These are phyloP conservation scores for Poeciliopsis presidionis DNA, from an alignment of 2,797 vertebrate genomes.

Conservation along the genomic window DNA sequence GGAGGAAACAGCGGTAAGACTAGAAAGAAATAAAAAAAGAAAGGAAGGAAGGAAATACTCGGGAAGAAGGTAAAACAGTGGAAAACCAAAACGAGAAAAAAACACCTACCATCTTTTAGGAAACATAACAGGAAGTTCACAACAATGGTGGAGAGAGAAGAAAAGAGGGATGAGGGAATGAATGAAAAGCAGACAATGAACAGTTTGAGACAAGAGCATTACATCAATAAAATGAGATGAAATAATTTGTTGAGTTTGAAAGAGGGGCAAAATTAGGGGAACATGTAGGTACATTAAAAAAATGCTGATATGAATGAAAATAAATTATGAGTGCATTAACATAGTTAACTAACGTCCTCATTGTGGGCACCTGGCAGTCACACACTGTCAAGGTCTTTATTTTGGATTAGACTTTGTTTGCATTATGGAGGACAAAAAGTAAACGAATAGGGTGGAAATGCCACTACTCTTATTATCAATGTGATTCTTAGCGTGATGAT, in stretches of 20 bases:
- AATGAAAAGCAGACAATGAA: slow-evolving; percentile 31
- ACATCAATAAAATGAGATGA: slow-evolving; percentile 7
- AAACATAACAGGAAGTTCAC: slow-evolving; percentile 21
- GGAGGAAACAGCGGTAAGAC: slow-evolving; percentile 42
- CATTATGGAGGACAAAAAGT: neutral
- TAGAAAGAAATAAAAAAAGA: slow-evolving; percentile 27
- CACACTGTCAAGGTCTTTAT: neutral
- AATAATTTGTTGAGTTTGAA: neutral
- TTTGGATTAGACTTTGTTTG: neutral
- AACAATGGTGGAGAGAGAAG: slow-evolving; percentile 23
- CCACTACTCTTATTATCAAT: neutral
- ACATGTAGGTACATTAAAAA: slow-evolving; percentile 4
- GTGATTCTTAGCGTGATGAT: neutral
- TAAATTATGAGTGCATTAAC: neutral
- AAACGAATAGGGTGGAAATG: neutral
- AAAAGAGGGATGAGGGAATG: slow-evolving; percentile 37
- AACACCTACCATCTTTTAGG: slow-evolving; percentile 67
- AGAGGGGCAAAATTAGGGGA: neutral
- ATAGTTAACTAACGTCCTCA: neutral
- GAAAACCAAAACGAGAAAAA: slow-evolving; percentile 39
- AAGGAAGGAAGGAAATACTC: neutral
- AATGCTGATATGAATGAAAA: slow-evolving; percentile 9
- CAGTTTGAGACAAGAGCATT: slow-evolving; percentile 6
- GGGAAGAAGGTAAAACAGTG: slow-evolving; percentile 7
- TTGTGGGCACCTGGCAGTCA: neutral